Percentiles rank a stretch among this genome's conserved stretches.
phyloP scores from a whole-genome alignment of 2,888 invertebrate genomes.

The Lobophora halterata region DNA sequence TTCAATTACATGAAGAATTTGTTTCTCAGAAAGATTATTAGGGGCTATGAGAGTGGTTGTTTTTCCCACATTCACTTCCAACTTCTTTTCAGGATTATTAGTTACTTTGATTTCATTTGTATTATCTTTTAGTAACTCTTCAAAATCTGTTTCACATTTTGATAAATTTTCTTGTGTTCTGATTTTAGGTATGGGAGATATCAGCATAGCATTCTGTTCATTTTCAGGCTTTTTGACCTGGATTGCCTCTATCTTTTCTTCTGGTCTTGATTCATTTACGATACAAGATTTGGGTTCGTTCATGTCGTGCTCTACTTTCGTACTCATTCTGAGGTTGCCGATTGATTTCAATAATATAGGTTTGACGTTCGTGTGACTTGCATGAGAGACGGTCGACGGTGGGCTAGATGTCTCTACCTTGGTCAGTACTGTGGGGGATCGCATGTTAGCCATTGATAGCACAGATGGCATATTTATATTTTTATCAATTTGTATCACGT shows the following conservation, averaged over 20 bases:
- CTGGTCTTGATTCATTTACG: conserved; percentile 28
- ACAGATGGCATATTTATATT: conserved; percentile 61
- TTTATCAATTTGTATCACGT: conserved; percentile 59
- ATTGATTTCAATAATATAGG: conserved; percentile 63
- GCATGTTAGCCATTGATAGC: conserved; percentile 61
- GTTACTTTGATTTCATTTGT: conserved; percentile 74
- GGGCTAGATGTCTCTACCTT: conserved; percentile 55
- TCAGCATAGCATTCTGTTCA: conserved; percentile 39
- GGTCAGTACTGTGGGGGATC: conserved; percentile 58
- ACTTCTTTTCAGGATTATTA: conserved; percentile 65
- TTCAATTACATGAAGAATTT: conserved; percentile 23
- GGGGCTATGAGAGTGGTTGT: conserved; percentile 49
- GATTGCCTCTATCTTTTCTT: conserved; percentile 30
- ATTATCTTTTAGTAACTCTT: conserved; percentile 73
- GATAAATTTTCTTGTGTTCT: conserved; percentile 36
- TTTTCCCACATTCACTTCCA: conserved; percentile 68
- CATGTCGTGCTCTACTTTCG: conserved; percentile 49
- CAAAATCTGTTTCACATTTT: conserved; percentile 75
- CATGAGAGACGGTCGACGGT: conserved; percentile 50
- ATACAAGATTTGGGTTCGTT: conserved; percentile 11
- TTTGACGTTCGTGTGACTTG: conserved; percentile 58
- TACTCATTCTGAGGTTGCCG: conserved; percentile 47
- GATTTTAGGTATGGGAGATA: conserved; percentile 20
- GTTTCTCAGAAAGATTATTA: conserved; percentile 31
- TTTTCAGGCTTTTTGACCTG: conserved; percentile 31